phyloP scores from a whole-genome alignment of 1,140 invertebrate species.

The Belonocnema kinseyi region DNA sequence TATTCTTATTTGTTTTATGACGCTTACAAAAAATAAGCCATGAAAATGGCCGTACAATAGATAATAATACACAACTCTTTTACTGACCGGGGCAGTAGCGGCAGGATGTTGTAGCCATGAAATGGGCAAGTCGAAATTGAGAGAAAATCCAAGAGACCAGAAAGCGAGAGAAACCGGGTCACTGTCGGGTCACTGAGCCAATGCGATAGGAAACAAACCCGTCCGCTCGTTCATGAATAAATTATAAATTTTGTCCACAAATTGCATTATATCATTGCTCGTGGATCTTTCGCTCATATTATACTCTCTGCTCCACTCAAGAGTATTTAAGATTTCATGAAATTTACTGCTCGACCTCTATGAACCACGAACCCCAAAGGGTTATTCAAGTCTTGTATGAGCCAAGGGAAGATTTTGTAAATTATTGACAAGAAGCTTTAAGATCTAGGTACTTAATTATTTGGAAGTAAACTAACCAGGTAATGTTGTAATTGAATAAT shows the following conservation, averaged over 20 bases:
- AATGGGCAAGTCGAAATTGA: slow-evolving; percentile 36
- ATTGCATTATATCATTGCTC: not conserved
- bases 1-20: too few species aligned
- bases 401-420: not conserved
- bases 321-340: slow-evolving; percentile 1
- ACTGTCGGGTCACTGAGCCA: slow-evolving; percentile 49
- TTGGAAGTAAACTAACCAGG: not conserved
- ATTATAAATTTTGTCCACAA: slow-evolving; percentile 53
- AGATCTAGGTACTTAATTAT: not conserved
- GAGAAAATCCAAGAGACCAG: slow-evolving; percentile 33
- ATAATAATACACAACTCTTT: slow-evolving; percentile 6
- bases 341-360: not conserved
- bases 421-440: slow-evolving; percentile 17
- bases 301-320: not conserved
- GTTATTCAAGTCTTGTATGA: not conserved
- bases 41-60: not conserved
- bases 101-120: slow-evolving; percentile 26
- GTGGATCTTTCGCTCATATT: too few species aligned
- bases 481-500: not conserved
- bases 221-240: slow-evolving; percentile 46
- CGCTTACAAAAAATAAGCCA: not conserved
- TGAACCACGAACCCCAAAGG: not conserved
- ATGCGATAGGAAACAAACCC: slow-evolving; percentile 39
- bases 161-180: slow-evolving; percentile 44
- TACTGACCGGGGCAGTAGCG: slow-evolving; percentile 7